Evolutionary conservation across 2,113 vertebrate genomes (phyloP), one percentile per base, ranked within the genome.

Genomic region (Epinephelus fuscoguttatus): DNA sequence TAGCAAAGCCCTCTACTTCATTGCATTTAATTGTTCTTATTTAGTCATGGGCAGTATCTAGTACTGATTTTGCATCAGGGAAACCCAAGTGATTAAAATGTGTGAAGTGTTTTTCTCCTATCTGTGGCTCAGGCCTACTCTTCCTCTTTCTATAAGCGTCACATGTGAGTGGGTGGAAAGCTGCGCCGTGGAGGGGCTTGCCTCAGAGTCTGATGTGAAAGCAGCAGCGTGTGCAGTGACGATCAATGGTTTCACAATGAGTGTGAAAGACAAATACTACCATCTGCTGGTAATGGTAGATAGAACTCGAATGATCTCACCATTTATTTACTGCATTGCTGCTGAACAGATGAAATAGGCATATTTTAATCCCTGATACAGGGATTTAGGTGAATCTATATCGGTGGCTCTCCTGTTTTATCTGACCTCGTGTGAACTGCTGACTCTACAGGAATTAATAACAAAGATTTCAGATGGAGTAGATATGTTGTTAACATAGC

Each of bases 141-240:
- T 89, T 91, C 83, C 85, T 83, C 82, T 91, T 87, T 89, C 62
- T 64, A 23, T 75, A 45, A 52, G 15, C 2, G 66, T 74, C 71
- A 80, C 70, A 72, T 11, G 9, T 57, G 66, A 55, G 81, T 68
- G 63, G 77, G 81, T 0, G 56, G 73, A 1, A 45, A 63, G 14
- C 21, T 25, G 18, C 17, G 25, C 30, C 49, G 30, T 53, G n/a
- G 2, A 63, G n/a, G 66, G 61, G 66, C 25, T n/a, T 60, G 15
- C 53, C 25, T 74, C 30, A 23, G 49, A 52, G 30, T 23, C 19
- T 27, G 37, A 68, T 21, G 55, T 53, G 56, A 64, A 67, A 73
- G 67, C 17, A 14, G 45, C 30, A 33, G 53, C 2, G 11, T 75
- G 61, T 30, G 27, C 42, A 47, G 4, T 15, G 1, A 3, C 0